Conservation (phyloP, 2,888 invertebrate species). For the Eubasilissa splendida region DNA sequence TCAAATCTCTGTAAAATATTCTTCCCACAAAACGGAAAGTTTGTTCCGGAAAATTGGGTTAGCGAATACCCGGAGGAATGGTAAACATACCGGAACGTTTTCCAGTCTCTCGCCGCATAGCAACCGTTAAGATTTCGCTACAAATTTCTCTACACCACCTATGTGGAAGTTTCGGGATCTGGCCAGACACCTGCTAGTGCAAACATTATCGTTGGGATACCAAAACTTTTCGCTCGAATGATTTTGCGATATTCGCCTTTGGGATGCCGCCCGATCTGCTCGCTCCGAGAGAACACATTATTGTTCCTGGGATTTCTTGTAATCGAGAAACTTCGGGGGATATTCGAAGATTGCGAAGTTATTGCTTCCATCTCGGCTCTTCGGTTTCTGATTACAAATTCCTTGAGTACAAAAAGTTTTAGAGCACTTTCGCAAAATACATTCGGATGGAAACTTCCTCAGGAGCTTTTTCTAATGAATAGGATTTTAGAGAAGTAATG, state of each 20-base stretch:
- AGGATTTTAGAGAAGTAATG: slow-evolving; percentile 24
- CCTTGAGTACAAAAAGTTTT: slow-evolving; percentile 17
- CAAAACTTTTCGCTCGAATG: slow-evolving; percentile 59
- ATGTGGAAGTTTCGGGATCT: background rate
- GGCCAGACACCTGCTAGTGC: slow-evolving; percentile 53
- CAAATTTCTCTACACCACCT: background rate
- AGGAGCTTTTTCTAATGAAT: background rate
- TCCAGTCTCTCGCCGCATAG: background rate
- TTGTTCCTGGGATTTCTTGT: slow-evolving; percentile 54
- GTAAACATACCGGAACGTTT: slow-evolving; percentile 28
- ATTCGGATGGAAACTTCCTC: slow-evolving; percentile 1
- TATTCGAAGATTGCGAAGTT: slow-evolving; percentile 50
- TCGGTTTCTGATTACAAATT: slow-evolving; percentile 52
- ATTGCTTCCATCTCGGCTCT: slow-evolving; percentile 27
- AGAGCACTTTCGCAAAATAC: slow-evolving; percentile 8
- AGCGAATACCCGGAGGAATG: slow-evolving; percentile 28
- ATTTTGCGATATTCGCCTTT: slow-evolving; percentile 45
- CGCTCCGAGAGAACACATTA: slow-evolving; percentile 47
- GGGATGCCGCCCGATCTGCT: slow-evolving; percentile 1
- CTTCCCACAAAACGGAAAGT: slow-evolving; percentile 22
- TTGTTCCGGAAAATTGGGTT: slow-evolving; percentile 33
- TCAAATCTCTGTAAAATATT: background rate
- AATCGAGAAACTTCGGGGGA: slow-evolving; percentile 55
- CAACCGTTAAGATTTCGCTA: background rate
- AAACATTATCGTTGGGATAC: slow-evolving; percentile 62